Evolutionary conservation across 2,113 vertebrate genomes (phyloP).

Genomic region (Nipponia nippon): DNA sequence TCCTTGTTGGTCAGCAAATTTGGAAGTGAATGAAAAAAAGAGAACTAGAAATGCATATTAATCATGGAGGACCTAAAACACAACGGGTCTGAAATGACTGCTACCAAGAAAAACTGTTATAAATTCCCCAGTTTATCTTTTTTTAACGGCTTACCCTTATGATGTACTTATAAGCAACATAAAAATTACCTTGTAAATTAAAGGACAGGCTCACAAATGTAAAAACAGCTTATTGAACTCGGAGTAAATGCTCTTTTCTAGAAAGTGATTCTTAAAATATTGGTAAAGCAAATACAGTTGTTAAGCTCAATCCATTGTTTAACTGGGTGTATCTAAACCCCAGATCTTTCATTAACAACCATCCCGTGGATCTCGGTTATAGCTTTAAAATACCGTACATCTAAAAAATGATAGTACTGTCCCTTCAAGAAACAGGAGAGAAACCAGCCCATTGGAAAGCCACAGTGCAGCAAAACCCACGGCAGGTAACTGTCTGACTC

Average conservation of each 20-base stretch:
- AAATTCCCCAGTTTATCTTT: background rate
- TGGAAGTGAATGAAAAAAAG: slow-evolving; percentile 13
- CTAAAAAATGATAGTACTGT: background rate
- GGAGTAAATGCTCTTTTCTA: background rate
- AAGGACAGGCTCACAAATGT: background rate
- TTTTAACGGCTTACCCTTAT: background rate
- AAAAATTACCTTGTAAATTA: background rate
- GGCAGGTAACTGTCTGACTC: background rate
- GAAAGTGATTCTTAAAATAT: background rate
- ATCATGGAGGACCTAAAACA: background rate
- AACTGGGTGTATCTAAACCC: background rate
- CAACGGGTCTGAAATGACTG: background rate
- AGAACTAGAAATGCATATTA: slow-evolving; percentile 45
- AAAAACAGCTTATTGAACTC: background rate
- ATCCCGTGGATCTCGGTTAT: background rate
- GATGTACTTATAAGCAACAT: background rate
- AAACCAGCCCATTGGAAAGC: background rate
- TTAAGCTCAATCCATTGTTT: background rate
- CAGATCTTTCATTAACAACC: background rate
- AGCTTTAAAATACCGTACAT: background rate
- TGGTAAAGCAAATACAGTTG: background rate
- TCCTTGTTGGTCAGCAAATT: slow-evolving; percentile 52
- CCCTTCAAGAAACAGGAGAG: background rate
- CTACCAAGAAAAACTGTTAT: background rate
- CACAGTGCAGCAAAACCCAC: background rate